Base-by-base conservation (phyloP, 2,888 invertebrate genomes). In the Alsophila aescularia region DNA sequence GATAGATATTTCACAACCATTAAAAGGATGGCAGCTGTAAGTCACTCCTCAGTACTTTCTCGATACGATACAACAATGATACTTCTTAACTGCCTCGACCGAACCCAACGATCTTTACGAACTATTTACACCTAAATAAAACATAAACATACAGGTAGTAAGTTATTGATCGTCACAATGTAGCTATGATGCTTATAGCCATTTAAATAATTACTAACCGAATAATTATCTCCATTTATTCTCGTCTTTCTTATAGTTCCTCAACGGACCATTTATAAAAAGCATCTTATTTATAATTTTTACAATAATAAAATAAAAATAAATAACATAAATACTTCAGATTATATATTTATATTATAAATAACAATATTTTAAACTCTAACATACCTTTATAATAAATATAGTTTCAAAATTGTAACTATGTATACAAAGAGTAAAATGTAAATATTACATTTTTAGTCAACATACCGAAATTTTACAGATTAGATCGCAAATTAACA, bases 1-100 rank as follows among this genome's bases (percentile, higher is more conserved):
- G 27, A 13, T 13, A 24, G 21, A 45, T 29, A 29, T 41, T 44
- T 53, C 52, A 54, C 54, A 54, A 54, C 54, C 54, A 15, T 48
- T 31, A 18, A 16, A 24, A 24, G 54, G 54, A 54, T 43, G 54
- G 54, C 48, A 54, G 47, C 32, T 52, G 27, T 35, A 29, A 27
- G 12, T 42, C 14, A 40, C 15, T 13, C 41, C n/a, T 47, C 41
- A 52, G 40, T 40, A 18, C 32, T 27, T 34, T 27, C 12, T 18
- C 27, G 14, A 44, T 32, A 31, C 51, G 18, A 15, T 9, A 24
- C 39, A 37, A 37, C 27, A 43, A 18, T 18, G 4, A 34, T 10
- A 32, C 29, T 42, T 15, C 16, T 15, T 9, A 12, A 44, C 39
- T 52, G 52, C 44, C 40, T 16, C 34, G 34, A 27, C 36, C n/a